Evolutionary conservation across 2,797 vertebrate species (phyloP).

Genomic region (Gorsachius magnificus): DNA sequence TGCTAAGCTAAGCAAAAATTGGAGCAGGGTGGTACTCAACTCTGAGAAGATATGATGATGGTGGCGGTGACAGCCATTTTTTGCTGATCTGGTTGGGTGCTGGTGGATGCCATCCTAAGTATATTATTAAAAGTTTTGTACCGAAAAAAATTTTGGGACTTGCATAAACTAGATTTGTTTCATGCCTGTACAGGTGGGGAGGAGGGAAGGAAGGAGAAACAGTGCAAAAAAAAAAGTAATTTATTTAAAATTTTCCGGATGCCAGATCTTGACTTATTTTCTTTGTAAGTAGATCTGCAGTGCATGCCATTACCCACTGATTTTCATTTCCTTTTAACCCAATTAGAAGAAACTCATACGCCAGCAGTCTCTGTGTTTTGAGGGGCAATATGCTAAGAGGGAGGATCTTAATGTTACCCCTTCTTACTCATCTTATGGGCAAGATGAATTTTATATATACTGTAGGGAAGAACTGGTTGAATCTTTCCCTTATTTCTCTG

Average conservation of each 20-base stretch:
- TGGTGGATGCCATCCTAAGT: neutral
- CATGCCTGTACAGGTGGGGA: neutral
- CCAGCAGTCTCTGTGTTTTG: neutral
- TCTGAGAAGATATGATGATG: neutral
- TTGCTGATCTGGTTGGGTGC: neutral
- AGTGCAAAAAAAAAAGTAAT: neutral
- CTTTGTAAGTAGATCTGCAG: neutral
- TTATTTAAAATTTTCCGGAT: neutral
- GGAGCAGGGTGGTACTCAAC: neutral
- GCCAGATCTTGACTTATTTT: neutral
- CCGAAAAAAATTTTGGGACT: neutral
- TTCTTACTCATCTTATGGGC: neutral
- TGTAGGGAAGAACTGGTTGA: neutral
- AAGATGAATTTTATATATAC: neutral
- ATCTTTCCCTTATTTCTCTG: neutral
- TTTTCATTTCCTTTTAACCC: neutral
- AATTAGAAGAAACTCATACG: neutral
- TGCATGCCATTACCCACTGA: neutral
- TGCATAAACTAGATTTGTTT: neutral
- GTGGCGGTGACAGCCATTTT: neutral
- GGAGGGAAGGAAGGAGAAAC: neutral
- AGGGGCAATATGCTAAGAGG: neutral
- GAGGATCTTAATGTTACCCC: neutral
- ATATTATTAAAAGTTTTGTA: neutral
- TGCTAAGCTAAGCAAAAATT: neutral